Conservation (phyloP, 2,888 invertebrate species). For the Dendrolimus pini region DNA sequence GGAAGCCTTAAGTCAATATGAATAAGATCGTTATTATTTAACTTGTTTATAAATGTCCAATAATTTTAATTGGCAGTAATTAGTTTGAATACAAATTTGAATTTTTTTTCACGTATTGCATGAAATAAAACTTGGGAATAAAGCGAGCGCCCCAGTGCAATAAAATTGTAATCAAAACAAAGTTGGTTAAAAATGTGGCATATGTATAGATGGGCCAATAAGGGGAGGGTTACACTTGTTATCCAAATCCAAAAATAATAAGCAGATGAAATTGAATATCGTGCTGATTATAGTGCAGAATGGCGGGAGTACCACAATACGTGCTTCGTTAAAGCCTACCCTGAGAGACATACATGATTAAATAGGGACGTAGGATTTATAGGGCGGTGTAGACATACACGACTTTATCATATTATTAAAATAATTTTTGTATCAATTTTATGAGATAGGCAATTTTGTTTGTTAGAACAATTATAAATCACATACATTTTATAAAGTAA, state of each 20-base stretch:
- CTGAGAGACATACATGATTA: constrained; percentile 12
- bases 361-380: constrained; percentile 15
- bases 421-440: no score
- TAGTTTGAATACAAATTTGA: no score
- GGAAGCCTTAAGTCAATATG: no score
- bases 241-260: constrained; percentile 36
- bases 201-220: constrained; percentile 34
- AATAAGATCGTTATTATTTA: no score
- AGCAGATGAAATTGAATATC: constrained; percentile 50
- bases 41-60: no score
- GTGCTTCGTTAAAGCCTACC: constrained; percentile 58
- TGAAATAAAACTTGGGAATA: no score
- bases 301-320: constrained; percentile 36
- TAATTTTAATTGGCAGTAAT: no score
- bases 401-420: no score
- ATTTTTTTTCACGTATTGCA: no score
- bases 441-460: no score
- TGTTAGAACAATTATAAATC: no score
- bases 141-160: background rate
- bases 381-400: constrained; percentile 12
- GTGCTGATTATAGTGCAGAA: constrained; percentile 48
- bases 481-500: no score
- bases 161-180: background rate
- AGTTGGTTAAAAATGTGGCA: constrained; percentile 37
- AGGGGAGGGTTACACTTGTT: constrained; percentile 49